phyloP scores from a whole-genome alignment of 2,797 vertebrate genomes.

The Diglossa cyanea region DNA sequence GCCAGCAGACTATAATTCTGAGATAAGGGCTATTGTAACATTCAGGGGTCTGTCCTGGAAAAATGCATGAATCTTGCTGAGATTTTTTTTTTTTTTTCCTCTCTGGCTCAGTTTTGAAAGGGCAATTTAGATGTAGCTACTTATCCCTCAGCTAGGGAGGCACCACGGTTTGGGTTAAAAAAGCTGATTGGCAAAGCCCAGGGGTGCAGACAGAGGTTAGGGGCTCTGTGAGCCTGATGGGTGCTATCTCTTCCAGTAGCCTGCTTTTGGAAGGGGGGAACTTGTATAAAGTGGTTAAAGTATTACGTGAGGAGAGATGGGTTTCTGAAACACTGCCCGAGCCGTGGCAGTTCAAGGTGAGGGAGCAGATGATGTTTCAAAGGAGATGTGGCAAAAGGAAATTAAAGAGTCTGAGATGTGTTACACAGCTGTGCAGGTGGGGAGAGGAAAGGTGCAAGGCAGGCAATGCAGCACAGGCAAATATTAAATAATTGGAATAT shows the following conservation, averaged over 20 bases:
- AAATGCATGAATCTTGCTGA: background rate
- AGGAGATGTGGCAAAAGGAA: background rate
- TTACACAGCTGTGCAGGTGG: background rate
- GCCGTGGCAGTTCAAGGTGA: background rate
- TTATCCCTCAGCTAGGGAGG: background rate
- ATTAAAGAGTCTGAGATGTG: background rate
- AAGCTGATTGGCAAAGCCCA: background rate
- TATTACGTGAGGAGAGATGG: background rate
- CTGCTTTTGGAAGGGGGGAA: background rate
- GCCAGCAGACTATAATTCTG: conserved; percentile 38
- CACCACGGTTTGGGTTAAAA: background rate
- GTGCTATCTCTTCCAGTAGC: background rate
- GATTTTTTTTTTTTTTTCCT: fast-evolving
- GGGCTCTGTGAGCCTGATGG: background rate
- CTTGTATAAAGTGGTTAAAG: background rate
- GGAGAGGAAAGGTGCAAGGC: background rate
- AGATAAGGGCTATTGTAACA: conserved; percentile 36
- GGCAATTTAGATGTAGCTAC: background rate
- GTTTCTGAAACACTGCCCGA: background rate
- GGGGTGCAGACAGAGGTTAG: background rate
- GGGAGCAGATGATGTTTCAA: background rate
- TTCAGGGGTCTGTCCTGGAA: conserved; percentile 16
- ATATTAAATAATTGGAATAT: background rate
- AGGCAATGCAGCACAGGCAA: fast-evolving
- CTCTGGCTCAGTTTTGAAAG: background rate